phyloP scores from a whole-genome alignment of 2,113 vertebrate genomes.

The Lophura nycthemera region DNA sequence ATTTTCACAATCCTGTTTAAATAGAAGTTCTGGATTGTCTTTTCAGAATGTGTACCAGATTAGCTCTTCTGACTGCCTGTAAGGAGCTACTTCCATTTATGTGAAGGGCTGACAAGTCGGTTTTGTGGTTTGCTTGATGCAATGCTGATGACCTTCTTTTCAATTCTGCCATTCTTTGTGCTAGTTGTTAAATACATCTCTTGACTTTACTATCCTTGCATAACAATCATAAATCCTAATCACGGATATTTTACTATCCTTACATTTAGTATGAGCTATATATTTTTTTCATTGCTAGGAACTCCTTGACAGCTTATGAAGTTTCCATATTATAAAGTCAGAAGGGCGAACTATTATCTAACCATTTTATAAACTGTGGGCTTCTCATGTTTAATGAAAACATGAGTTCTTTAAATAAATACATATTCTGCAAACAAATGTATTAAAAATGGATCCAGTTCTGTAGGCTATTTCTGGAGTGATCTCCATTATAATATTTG shows the following conservation, averaged over 20 bases:
- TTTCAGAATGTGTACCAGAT: not conserved
- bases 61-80: not conserved
- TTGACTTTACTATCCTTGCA: not conserved
- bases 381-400: not conserved
- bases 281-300: not conserved
- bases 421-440: not conserved
- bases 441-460: not conserved
- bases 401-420: not conserved
- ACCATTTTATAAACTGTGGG: not conserved
- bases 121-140: not conserved
- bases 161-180: not conserved
- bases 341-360: not conserved
- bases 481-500: not conserved
- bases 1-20: slow-evolving; percentile 14
- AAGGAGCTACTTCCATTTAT: not conserved
- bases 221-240: not conserved
- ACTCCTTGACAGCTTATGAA: not conserved
- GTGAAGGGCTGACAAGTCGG: not conserved
- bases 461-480: not conserved
- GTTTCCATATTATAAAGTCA: not conserved
- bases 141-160: not conserved
- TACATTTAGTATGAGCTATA: not conserved
- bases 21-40: not conserved
- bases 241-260: not conserved
- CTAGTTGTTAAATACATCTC: not conserved